Evolutionary conservation across 37 sponge, comb jelly and placozoan genomes (phyloP), one percentile per base, ranked within the genome.

Genomic region (Crambe crambe): DNA sequence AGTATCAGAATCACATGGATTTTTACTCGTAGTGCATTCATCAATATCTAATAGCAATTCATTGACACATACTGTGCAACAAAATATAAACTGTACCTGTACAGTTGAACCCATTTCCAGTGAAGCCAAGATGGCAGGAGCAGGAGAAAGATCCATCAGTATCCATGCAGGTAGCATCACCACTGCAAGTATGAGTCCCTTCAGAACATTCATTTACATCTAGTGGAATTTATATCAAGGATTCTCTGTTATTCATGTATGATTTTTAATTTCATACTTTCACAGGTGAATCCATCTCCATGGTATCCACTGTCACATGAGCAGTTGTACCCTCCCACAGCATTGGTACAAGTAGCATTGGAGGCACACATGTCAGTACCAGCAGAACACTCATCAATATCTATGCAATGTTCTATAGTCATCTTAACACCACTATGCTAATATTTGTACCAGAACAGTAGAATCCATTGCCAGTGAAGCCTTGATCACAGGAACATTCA

Each of bases 121-220:
- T 34, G 29, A 47, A 80, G 25, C 81, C 88, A 23, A 31, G 0
- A 20, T 51, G 61, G 31, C 88, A 88, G 36, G 44, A 62, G 56
- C 88, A 88, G 30, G 18, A 37, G 43, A 68, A 86, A 42, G 69
- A 67, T 40, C 87, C 87, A 39, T 38, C 42, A 67, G 75, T 74
- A 66, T 86, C 61, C 27, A 17, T 26, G 63, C 87, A 86, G n/a
- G 61, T 78, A 30, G 80, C 80, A 82, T 75, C 68, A 8, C 70
- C 71, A 47, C 59, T 30, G 40, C 87, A 80, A 6, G 31, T 70
- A 70, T 26, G 2, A 66, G 31, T 38, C 3, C 42, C 47, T 20
- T 75, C 68, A 0, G 27, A 32, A 35, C 84, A 83, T 67, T 83
- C 84, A 83, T 83, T 27, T 9, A 58, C 26, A 75, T 83, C 84